A percentile compares a stretch with the other conserved stretches of the same genome.
These are phyloP conservation scores for Cheilosia vulpina DNA, from an alignment of 2,888 invertebrate species.

Conservation along the genomic window DNA sequence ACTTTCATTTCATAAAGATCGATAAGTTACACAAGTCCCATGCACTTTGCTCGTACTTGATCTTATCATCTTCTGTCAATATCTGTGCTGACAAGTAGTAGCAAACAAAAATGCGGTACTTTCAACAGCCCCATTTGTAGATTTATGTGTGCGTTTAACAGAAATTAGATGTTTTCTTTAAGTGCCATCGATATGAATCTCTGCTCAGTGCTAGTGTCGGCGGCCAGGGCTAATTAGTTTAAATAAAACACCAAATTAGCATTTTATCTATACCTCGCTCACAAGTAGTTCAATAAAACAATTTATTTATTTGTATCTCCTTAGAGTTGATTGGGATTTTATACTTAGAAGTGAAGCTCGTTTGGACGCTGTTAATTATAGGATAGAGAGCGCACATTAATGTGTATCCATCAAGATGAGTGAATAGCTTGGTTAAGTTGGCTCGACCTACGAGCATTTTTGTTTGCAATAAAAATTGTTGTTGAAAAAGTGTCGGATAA, in stretches of 20 bases:
- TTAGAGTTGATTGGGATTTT: neutral
- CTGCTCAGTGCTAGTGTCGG: neutral
- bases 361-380: neutral
- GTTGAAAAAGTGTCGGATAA: neutral
- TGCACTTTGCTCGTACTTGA: no score
- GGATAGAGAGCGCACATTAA: neutral
- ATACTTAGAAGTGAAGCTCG: neutral
- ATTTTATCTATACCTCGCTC: neutral
- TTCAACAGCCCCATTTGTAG: neutral
- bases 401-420: neutral
- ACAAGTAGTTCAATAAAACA: neutral
- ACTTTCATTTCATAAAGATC: no score
- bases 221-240: neutral
- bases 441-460: no score
- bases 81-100: no score
- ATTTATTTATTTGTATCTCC: neutral
- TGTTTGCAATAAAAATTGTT: no score
- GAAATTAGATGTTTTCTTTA: neutral
- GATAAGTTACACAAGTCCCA: no score
- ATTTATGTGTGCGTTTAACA: neutral
- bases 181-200: neutral
- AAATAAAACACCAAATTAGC: neutral
- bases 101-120: neutral
- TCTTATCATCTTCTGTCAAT: no score
- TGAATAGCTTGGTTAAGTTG: neutral